Evolutionary conservation across 2,797 vertebrate genomes (phyloP), one percentile per base, ranked within the genome.

Genomic region (Linurgus olivaceus): DNA sequence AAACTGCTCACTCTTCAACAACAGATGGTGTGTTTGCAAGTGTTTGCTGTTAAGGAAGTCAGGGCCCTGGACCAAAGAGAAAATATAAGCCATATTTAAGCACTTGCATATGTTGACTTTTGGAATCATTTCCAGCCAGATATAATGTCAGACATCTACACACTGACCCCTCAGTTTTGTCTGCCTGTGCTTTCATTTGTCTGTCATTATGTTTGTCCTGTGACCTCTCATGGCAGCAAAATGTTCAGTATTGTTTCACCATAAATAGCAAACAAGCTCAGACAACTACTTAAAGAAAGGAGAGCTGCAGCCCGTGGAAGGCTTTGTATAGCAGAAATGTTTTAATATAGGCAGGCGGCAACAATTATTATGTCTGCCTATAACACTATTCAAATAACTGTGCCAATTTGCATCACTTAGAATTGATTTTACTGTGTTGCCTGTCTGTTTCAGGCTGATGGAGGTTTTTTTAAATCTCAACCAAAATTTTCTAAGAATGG

Each of bases 21-120:
- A 86, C 95, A 96, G 91, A 93, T 94, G 94, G 87, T 83, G 51
- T 59, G 85, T 83, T 82, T 87, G 88, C 0, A 2, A 94, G 68
- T 92, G 90, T 95, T 96, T 94, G 87, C 66, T 9, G 7, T 70
- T 75, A 91, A 86, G 82, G 59, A 94, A 94, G 91, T 86, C 90
- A 72, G 38, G 80, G 85, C 93, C 71, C 79, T 81, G 66, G 94
- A 93, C 86, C 87, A 93, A 93, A 92, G 78, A 62, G 81, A 94
- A 95, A 91, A 92, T 86, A 83, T 13, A 94, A 93, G 45, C 87
- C 58, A 68, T 72, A 59, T 89, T 87, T 88, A 96, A 90, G 87
- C 78, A 59, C 54, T 94, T 93, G 85, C 91, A 93, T 92, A 93
- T 94, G 95, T 70, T 93, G 94, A 91, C 87, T 91, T 93, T 70